Evolutionary conservation across 2,888 invertebrate species (phyloP).

Genomic region (Prosapia bicincta): DNA sequence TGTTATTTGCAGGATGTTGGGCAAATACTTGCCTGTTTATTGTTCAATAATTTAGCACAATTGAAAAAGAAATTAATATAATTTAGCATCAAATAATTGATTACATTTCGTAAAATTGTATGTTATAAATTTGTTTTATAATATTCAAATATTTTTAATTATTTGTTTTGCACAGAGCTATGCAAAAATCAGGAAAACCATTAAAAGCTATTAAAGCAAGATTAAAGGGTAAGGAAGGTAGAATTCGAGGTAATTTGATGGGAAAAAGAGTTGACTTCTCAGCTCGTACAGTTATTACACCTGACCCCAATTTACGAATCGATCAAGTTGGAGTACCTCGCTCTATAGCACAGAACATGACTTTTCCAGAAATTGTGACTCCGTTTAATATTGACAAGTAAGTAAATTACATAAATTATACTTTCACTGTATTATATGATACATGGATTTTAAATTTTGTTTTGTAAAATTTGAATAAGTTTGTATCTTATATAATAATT

Average conservation of each 20-base stretch:
- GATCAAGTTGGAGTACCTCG: slow-evolving; percentile 95
- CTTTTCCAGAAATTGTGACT: slow-evolving; percentile 98
- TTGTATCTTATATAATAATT: too few relatives aligned
- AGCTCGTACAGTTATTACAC: slow-evolving; percentile 97
- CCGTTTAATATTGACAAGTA: slow-evolving; percentile 97
- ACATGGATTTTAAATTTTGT: too few relatives aligned
- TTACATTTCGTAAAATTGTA: too few relatives aligned
- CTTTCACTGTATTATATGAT: too few relatives aligned
- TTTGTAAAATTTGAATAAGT: too few relatives aligned
- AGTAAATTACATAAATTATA: slow-evolving; percentile 39
- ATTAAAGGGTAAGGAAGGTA: slow-evolving; percentile 96
- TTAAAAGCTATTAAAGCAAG: slow-evolving; percentile 96
- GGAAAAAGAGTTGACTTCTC: slow-evolving; percentile 99
- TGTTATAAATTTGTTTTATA: too few relatives aligned
- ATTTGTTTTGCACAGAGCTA: slow-evolving; percentile 61
- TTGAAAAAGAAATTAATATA: too few relatives aligned
- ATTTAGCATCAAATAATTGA: too few relatives aligned
- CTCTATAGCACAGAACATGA: slow-evolving; percentile 97
- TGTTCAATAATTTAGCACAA: too few relatives aligned
- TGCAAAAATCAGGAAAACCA: slow-evolving; percentile 99
- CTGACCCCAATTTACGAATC: slow-evolving; percentile 90
- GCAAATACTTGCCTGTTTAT: too few relatives aligned
- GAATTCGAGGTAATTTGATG: slow-evolving; percentile 99
- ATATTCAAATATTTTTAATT: too few relatives aligned
- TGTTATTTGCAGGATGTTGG: too few relatives aligned